phyloP scores from a whole-genome alignment of 2,888 invertebrate genomes.

The Netelia virgata region DNA sequence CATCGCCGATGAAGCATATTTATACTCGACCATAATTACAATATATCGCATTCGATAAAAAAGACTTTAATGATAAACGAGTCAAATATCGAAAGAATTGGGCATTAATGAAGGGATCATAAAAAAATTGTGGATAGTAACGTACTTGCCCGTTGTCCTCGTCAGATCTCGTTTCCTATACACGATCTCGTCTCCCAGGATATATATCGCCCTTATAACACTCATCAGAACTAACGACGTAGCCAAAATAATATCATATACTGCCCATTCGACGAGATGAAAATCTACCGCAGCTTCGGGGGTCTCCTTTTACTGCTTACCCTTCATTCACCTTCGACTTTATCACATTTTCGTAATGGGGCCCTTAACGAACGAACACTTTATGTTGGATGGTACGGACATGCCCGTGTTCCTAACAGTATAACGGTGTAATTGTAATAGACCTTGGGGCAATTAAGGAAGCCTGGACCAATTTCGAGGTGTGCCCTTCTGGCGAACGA shows the following conservation, averaged over 20 bases:
- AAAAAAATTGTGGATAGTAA: too few species aligned
- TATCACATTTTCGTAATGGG: constrained; percentile 56
- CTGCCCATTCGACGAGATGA: constrained; percentile 34
- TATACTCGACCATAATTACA: not conserved
- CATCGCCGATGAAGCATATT: constrained; percentile 9
- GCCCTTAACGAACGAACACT: constrained; percentile 55
- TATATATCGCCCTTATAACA: not conserved
- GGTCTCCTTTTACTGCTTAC: constrained; percentile 20
- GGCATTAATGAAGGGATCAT: too few species aligned
- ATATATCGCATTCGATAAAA: too few species aligned
- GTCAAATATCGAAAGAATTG: too few species aligned
- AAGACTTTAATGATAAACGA: too few species aligned
- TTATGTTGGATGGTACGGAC: constrained; percentile 19
- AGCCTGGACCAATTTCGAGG: constrained; percentile 54
- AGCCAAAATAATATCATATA: constrained; percentile 11
- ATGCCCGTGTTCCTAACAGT: constrained; percentile 16
- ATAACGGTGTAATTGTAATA: constrained; percentile 58
- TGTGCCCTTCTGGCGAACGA: constrained; percentile 30
- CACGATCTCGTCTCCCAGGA: not conserved
- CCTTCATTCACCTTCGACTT: constrained; percentile 49
- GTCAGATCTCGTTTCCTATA: too few species aligned
- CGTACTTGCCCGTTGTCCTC: too few species aligned
- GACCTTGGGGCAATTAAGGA: constrained; percentile 62
- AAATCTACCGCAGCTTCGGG: constrained; percentile 22
- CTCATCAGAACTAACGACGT: not conserved